Percentiles rank a stretch among this genome's conserved stretches.
Evolutionary conservation across 2,113 vertebrate genomes (phyloP).

Genomic region (Pygoscelis antarcticus): DNA sequence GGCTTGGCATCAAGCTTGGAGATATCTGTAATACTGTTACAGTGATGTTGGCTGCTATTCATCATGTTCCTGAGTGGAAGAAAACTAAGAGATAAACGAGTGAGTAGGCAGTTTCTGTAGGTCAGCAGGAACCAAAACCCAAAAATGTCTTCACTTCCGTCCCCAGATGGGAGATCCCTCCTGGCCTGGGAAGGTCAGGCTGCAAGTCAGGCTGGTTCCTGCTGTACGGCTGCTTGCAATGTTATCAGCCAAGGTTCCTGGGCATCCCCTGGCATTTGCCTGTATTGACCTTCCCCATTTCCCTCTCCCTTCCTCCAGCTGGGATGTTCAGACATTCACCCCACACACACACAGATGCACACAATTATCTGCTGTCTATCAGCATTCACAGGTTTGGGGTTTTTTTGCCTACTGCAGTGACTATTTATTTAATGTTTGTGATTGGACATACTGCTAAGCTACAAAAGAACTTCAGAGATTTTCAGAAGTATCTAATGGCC

Average conservation of each 20-base stretch:
- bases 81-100: neutral
- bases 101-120: neutral
- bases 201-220: neutral
- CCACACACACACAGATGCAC: fast-evolving
- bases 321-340: neutral
- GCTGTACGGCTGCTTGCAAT: neutral
- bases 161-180: neutral
- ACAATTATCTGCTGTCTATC: neutral
- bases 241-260: neutral
- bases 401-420: neutral
- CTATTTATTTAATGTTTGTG: neutral
- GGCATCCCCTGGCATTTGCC: neutral
- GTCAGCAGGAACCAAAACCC: neutral
- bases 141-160: neutral
- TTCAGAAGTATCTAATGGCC: neutral
- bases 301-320: neutral
- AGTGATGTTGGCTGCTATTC: neutral
- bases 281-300: neutral
- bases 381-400: neutral
- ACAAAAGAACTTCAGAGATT: neutral
- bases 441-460: neutral
- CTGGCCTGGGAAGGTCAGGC: neutral
- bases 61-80: neutral
- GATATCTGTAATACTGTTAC: neutral
- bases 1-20: neutral